Conservation (phyloP, 1,140 invertebrate genomes). For the Scaptomyza graminum region DNA sequence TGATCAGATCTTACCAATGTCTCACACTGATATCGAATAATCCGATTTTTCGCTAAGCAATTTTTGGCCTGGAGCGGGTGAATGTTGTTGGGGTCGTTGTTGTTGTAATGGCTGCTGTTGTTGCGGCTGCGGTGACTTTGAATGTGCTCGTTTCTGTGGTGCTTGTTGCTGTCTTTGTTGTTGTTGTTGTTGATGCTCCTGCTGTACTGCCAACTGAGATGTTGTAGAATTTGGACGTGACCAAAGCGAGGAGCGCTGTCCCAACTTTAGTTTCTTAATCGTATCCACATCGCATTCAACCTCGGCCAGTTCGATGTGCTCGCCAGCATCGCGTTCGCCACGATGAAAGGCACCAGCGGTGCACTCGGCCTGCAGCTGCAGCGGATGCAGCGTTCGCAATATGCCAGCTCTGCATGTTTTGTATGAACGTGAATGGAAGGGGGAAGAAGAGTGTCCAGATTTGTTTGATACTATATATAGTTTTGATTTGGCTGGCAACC, state of each 20-base stretch:
- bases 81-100: constrained; percentile 77
- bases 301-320: constrained; percentile 86
- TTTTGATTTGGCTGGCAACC: constrained; percentile 56
- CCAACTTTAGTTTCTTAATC: constrained; percentile 90
- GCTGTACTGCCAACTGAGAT: constrained; percentile 84
- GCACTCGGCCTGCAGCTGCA: constrained; percentile 83
- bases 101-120: constrained; percentile 71
- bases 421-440: constrained; percentile 15
- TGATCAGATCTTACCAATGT: constrained; percentile 80
- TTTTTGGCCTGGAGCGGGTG: constrained; percentile 81
- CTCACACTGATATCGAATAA: constrained; percentile 83
- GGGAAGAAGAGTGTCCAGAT: constrained; percentile 69
- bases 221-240: constrained; percentile 86
- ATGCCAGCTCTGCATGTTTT: constrained; percentile 85
- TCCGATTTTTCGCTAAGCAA: constrained; percentile 81
- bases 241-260: constrained; percentile 89
- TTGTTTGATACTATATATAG: constrained; percentile 38
- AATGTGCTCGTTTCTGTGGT: constrained; percentile 70
- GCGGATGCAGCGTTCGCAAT: constrained; percentile 86
- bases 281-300: constrained; percentile 91
- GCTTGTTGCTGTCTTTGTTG: constrained; percentile 63
- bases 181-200: constrained; percentile 81
- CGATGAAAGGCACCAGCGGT: constrained; percentile 69
- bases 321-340: constrained; percentile 70
- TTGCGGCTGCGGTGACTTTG: constrained; percentile 75